Evolutionary conservation across 2,113 vertebrate genomes (phyloP).

Genomic region (Nannospalax galili): DNA sequence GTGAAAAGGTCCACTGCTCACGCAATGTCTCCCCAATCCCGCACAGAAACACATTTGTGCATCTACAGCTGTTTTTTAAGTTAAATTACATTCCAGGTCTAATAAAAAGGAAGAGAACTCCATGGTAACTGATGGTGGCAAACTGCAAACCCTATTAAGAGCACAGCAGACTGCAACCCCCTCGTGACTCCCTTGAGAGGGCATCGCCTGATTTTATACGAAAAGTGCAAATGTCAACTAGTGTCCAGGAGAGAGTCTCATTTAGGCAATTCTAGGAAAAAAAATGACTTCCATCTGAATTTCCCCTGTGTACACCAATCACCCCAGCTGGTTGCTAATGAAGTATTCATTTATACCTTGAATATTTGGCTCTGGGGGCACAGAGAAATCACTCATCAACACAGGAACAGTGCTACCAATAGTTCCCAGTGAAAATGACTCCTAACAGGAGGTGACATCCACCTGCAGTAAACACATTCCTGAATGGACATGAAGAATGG

Average conservation of each 20-base stretch:
- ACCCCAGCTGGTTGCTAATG: constrained; percentile 11
- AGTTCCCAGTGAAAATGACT: not conserved
- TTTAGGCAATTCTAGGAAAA: constrained; percentile 58
- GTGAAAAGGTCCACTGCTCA: not conserved
- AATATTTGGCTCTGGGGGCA: not conserved
- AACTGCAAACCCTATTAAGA: not conserved
- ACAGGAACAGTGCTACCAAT: not conserved
- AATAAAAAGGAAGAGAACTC: not conserved
- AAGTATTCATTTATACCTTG: not conserved
- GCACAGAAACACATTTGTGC: not conserved
- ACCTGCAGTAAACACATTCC: not conserved
- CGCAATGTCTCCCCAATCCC: not conserved
- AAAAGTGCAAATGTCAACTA: constrained; percentile 62
- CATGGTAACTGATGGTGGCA: not conserved
- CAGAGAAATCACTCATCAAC: not conserved
- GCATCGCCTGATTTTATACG: constrained; percentile 35
- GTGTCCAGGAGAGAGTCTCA: constrained; percentile 56
- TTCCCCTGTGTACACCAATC: constrained; percentile 17
- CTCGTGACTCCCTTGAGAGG: not conserved
- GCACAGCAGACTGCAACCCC: not conserved
- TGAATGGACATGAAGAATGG: not conserved
- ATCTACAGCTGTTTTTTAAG: not conserved
- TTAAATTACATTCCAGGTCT: not conserved
- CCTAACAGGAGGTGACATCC: not conserved
- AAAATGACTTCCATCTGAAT: constrained; percentile 46